phyloP scores from a whole-genome alignment of 2,888 invertebrate genomes.

The Sarcophaga caerulescens region DNA sequence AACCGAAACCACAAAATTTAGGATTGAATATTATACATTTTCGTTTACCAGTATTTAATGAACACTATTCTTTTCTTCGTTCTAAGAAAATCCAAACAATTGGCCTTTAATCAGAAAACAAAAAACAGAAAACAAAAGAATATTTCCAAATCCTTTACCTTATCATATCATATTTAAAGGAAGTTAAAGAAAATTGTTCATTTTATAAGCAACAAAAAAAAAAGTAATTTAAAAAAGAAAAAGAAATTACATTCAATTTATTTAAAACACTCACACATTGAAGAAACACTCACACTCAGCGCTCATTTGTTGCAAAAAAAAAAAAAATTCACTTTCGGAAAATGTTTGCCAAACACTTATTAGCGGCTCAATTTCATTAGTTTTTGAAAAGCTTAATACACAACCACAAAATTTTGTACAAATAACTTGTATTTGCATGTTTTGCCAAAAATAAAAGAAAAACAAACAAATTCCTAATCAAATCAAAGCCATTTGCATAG shows the following conservation, averaged over 20 bases:
- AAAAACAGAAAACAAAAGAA: background rate
- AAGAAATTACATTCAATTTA: conserved; percentile 25
- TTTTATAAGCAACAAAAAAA: conserved; percentile 67
- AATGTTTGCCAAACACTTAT: background rate
- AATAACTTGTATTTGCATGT: too few species aligned
- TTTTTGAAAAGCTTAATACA: background rate
- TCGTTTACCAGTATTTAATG: conserved; percentile 82
- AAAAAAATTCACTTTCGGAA: background rate
- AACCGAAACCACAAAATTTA: conserved; percentile 73
- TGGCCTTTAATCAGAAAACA: too few species aligned
- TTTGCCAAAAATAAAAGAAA: background rate
- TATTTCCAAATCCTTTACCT: background rate
- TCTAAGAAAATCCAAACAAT: too few species aligned
- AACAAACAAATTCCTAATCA: background rate
- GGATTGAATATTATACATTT: conserved; percentile 82
- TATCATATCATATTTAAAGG: background rate
- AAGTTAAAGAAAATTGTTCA: conserved; percentile 77
- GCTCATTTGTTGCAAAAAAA: background rate
- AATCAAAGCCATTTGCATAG: conserved; percentile 8
- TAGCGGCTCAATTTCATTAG: background rate
- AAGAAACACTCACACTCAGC: background rate
- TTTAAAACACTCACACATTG: conserved; percentile 8
- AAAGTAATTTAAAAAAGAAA: conserved; percentile 8
- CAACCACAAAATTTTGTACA: background rate
- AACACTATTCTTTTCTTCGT: conserved; percentile 79